These are phyloP conservation scores for Sebastes nivosus DNA, from an alignment of 2,797 vertebrate genomes.

Conservation along the genomic window DNA sequence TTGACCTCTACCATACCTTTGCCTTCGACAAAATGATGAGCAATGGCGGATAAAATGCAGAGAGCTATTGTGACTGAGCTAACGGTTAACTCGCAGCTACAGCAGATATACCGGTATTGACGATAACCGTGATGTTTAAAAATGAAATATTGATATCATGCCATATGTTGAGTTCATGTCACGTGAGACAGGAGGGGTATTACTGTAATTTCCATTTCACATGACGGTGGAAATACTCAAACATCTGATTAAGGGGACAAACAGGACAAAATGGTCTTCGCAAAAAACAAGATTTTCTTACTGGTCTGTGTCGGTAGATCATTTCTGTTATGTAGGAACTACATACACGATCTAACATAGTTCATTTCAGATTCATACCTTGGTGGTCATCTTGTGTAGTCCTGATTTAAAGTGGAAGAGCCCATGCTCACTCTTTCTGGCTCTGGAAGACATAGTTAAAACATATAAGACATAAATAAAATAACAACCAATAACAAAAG, in stretches of 20 bases:
- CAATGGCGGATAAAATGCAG: too few relatives aligned
- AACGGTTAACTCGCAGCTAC: too few relatives aligned
- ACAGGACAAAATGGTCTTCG: not conserved
- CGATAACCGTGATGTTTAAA: too few relatives aligned
- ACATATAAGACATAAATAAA: not conserved
- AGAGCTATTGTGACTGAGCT: too few relatives aligned
- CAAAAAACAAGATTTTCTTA: not conserved
- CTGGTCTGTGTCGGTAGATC: not conserved
- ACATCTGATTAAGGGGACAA: not conserved
- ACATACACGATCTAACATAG: not conserved
- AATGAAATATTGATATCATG: not conserved
- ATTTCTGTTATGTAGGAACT: not conserved
- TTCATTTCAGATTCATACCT: conserved; percentile 74
- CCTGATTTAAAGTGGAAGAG: conserved; percentile 90
- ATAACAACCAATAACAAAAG: too few relatives aligned
- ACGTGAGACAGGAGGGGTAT: not conserved
- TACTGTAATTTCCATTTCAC: not conserved
- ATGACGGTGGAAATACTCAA: not conserved
- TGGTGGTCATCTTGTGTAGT: conserved; percentile 87
- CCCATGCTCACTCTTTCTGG: conserved; percentile 86
- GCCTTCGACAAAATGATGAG: too few relatives aligned
- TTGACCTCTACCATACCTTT: too few relatives aligned
- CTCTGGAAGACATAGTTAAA: conserved; percentile 67
- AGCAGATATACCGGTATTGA: too few relatives aligned
- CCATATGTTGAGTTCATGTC: not conserved